Percentiles rank a stretch among this genome's conserved stretches.
These are phyloP conservation scores for Nomada fucata DNA, from an alignment of 2,888 invertebrate genomes.

Conservation along the genomic window DNA sequence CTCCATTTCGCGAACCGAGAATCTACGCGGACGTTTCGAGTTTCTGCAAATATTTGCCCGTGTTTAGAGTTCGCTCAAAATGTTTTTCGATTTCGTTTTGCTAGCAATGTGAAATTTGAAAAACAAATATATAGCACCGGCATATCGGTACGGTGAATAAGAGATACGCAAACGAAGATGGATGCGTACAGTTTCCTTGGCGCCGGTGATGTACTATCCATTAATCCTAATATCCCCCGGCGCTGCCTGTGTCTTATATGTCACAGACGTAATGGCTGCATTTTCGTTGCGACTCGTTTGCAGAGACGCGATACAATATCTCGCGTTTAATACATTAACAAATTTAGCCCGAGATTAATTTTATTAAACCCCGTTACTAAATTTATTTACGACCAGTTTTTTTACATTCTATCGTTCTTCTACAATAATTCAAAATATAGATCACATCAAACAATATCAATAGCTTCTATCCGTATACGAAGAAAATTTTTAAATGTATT, in stretches of 20 bases:
- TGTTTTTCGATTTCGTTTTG: not conserved
- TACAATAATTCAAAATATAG: too few relatives aligned
- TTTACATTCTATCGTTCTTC: too few relatives aligned
- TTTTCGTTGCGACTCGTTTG: not conserved
- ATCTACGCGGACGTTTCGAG: too few relatives aligned
- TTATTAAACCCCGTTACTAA: too few relatives aligned
- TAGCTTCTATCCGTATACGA: not conserved
- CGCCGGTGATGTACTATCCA: conserved; percentile 39
- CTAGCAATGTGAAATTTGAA: not conserved
- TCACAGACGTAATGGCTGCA: conserved; percentile 2
- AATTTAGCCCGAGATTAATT: too few relatives aligned
- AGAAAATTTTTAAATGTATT: not conserved
- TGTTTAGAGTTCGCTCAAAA: too few relatives aligned
- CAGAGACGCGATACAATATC: too few relatives aligned
- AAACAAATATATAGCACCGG: not conserved
- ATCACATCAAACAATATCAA: not conserved
- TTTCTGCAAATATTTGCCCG: too few relatives aligned
- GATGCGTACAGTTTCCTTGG: conserved; percentile 21
- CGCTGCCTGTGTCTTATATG: conserved; percentile 16
- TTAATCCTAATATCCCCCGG: conserved; percentile 48
- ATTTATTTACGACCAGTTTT: too few relatives aligned
- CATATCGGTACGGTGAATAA: not conserved
- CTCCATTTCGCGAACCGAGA: too few relatives aligned
- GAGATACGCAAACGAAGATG: conserved; percentile 47
- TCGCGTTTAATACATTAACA: too few relatives aligned